phyloP scores from a whole-genome alignment of 2,888 invertebrate genomes.

The Trichogramma evanescens region DNA sequence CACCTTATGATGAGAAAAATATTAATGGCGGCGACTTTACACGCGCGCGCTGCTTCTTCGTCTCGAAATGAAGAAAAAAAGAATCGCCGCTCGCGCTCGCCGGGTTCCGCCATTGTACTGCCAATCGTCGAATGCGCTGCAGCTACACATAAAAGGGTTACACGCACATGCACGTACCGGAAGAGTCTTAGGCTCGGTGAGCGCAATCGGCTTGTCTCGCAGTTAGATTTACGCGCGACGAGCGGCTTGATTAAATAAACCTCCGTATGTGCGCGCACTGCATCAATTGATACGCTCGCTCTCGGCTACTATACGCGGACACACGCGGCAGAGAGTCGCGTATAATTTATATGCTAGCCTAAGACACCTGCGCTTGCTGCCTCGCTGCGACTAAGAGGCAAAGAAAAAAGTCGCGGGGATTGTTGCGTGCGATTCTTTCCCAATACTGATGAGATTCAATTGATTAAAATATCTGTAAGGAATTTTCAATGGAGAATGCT shows the following conservation, averaged over 20 bases:
- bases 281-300: constrained; percentile 10
- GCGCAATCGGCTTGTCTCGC: not conserved
- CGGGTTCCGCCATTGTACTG: constrained; percentile 17
- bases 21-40: not conserved
- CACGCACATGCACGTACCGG: not conserved
- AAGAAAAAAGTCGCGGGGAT: too few species aligned
- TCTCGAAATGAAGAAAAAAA: not conserved
- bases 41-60: not conserved
- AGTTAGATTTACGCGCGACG: constrained; percentile 11
- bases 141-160: not conserved
- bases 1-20: too few species aligned
- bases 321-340: too few species aligned
- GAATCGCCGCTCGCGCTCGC: not conserved
- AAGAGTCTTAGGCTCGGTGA: not conserved
- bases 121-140: constrained; percentile 7
- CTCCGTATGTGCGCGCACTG: not conserved
- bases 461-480: too few species aligned
- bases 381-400: too few species aligned
- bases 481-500: too few species aligned
- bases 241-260: constrained; percentile 8
- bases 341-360: constrained; percentile 10
- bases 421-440: too few species aligned
- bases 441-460: too few species aligned
- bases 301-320: too few species aligned
- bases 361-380: not conserved